Evolutionary conservation across 2,888 invertebrate genomes (phyloP), one percentile per base, ranked within the genome.

Genomic region (Elmis aenea): DNA sequence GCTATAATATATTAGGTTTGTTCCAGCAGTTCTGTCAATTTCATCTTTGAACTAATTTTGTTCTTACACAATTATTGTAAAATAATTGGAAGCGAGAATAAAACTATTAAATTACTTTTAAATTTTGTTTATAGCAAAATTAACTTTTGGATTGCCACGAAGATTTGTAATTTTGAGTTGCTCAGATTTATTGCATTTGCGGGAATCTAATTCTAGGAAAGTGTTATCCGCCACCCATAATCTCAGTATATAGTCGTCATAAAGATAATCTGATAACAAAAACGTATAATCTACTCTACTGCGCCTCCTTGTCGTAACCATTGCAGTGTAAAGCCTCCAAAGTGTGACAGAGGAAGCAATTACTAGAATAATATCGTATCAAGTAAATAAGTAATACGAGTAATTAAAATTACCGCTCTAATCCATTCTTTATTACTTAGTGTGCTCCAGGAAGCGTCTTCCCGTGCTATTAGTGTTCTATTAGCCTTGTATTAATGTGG

Each of bases 381-480:
- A 26, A 33, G 20, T 14, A 37, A 41, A 41, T 41, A 41, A 41
- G 38, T 42, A 42, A 38, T 38, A 35, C 31, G 23, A 34, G 30
- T 38, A 42, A 42, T 42, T 42, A 38, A 38, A 38, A 38, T 33
- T 31, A 37, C 33, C 27, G 38, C 27, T 38, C 32, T 38, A 42
- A 42, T 30, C 38, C 42, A 26, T 26, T 35, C 23, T 42, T 38
- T 30, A 33, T 36, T 26, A 36, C 33, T 34, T 33, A 38, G 32
- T 42, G 37, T 30, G 37, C 27, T 20, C 31, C 29, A 35, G 33
- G 29, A 43, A 43, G 33, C 38, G 33, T 38, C 42, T 33, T 26
- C 39, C 40, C 45, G 48, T 48, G 42, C 44, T 40, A 42, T 49
- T 49, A 50, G 43, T 42, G 42, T 45, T 42, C 42, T 44, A 44